phyloP scores from a whole-genome alignment of 2,113 vertebrate species.

The Peromyscus polionotus region DNA sequence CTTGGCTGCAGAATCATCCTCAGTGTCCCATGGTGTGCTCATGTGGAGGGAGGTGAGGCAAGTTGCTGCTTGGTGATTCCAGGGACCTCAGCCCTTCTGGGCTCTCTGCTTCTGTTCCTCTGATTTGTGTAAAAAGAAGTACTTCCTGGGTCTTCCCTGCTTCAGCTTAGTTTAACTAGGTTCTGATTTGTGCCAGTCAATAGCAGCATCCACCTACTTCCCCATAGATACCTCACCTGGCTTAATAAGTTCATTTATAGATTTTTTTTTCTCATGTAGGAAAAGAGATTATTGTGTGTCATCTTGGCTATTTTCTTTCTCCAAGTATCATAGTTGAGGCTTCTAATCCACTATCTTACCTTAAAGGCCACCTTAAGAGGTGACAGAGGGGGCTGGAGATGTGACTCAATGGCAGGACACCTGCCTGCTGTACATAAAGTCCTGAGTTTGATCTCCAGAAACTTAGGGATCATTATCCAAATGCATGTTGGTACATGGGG shows the following conservation, averaged over 20 bases:
- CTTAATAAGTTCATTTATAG: not conserved
- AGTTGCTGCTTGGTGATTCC: not conserved
- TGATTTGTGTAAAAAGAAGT: no score
- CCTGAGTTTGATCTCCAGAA: not conserved
- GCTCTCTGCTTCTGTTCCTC: not conserved
- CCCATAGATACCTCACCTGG: not conserved
- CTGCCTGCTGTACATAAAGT: not conserved
- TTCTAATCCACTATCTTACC: not conserved
- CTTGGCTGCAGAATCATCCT: not conserved
- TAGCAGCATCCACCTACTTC: not conserved
- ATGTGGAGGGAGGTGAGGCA: not conserved
- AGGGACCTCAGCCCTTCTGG: not conserved
- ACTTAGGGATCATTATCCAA: not conserved
- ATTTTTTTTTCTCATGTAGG: not conserved
- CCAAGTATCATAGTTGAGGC: no score
- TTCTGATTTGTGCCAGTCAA: not conserved
- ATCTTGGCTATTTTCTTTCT: no score
- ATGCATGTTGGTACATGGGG: not conserved
- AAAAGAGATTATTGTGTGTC: not conserved
- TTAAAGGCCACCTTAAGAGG: not conserved
- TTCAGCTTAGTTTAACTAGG: not conserved
- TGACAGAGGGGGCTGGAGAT: not conserved
- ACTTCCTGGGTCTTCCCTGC: not conserved
- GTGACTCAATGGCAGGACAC: not conserved
- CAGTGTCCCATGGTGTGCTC: not conserved